phyloP scores from a whole-genome alignment of 2,797 vertebrate species.

The Ctenopoma multispine region DNA sequence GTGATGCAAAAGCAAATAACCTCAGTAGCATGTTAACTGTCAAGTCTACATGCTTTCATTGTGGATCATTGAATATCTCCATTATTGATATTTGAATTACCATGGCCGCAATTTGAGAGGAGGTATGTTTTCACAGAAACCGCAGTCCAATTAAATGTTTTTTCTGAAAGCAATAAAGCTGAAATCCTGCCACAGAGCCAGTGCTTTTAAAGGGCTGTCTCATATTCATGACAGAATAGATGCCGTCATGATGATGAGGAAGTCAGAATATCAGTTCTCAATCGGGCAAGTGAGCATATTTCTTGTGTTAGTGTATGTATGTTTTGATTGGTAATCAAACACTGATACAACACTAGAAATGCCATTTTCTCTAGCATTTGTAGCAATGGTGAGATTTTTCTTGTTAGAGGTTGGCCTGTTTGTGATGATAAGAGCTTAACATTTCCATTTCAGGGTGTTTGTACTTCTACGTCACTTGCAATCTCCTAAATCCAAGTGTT shows the following conservation, averaged over 20 bases:
- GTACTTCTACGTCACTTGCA: conserved; percentile 11
- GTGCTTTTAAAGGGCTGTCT: conserved; percentile 10
- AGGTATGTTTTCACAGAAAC: conserved; percentile 51
- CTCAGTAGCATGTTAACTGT: conserved; percentile 17
- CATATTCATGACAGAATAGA: background rate
- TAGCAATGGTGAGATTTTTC: background rate
- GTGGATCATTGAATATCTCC: conserved; percentile 32
- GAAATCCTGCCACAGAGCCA: conserved; percentile 12
- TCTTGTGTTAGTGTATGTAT: background rate
- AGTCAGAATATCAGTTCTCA: conserved; percentile 13
- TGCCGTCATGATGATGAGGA: background rate
- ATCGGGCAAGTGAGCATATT: background rate
- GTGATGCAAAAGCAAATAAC: conserved; percentile 20
- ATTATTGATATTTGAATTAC: conserved; percentile 60
- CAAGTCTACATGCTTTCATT: conserved; percentile 19
- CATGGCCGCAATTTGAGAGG: conserved; percentile 33
- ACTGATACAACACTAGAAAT: background rate
- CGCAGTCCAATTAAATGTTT: conserved; percentile 31
- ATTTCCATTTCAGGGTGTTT: background rate
- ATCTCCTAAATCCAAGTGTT: background rate
- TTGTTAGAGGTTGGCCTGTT: background rate
- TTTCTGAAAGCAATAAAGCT: conserved; percentile 23
- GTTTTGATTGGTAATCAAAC: background rate
- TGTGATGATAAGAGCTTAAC: background rate
- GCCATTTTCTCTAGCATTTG: background rate